A percentile compares a stretch with the other conserved stretches of the same genome.
Conservation (phyloP, 92 coral and sea anemone species). For the Paramuricea clavata region DNA sequence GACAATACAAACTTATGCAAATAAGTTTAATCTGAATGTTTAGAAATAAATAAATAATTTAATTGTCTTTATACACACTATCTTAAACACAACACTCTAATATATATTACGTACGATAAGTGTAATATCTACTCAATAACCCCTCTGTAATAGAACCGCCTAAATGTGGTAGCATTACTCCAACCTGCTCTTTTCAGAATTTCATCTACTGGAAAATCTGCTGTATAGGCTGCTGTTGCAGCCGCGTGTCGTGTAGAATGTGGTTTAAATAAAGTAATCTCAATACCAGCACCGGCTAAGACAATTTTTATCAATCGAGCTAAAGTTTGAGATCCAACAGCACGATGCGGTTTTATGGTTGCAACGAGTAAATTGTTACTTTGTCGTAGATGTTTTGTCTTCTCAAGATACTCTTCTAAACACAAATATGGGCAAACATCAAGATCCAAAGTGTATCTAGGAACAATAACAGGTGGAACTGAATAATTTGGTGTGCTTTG, state of each 20-base stretch:
- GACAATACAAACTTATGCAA: no score
- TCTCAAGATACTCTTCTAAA: conserved; percentile 63
- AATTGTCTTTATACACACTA: no score
- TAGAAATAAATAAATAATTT: no score
- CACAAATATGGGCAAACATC: conserved; percentile 69
- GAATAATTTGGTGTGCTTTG: conserved; percentile 68
- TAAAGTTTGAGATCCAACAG: conserved; percentile 29
- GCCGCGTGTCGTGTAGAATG: conserved; percentile 71
- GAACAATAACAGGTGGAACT: conserved; percentile 65
- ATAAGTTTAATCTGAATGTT: no score
- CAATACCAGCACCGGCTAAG: neutral
- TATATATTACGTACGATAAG: no score
- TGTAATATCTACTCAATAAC: neutral
- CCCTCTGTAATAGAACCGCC: neutral
- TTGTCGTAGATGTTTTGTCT: conserved; percentile 64
- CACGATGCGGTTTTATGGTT: conserved; percentile 51
- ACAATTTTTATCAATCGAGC: conserved; percentile 54
- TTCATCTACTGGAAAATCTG: conserved; percentile 68
- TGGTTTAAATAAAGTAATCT: neutral
- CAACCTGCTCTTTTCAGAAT: conserved; percentile 77
- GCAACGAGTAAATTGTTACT: conserved; percentile 60
- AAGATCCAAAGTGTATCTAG: conserved; percentile 63
- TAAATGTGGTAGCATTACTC: conserved; percentile 31
- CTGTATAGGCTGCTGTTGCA: no score
- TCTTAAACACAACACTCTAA: no score